Conservation (phyloP, 1,140 invertebrate species). For the Ceratina calcarata region DNA sequence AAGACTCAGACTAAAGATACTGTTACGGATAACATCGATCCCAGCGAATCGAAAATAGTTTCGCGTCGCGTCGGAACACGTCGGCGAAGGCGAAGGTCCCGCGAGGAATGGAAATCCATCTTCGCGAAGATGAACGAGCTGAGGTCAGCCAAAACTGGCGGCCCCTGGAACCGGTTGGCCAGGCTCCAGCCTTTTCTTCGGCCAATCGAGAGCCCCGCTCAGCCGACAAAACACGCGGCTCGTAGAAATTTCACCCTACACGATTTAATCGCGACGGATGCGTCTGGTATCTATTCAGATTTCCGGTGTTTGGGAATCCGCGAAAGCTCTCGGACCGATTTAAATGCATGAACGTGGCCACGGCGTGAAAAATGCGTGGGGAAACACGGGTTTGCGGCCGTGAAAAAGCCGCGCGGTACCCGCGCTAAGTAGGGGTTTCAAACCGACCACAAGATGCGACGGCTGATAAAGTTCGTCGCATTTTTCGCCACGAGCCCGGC, state of each 20-base stretch:
- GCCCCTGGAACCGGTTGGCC: not conserved
- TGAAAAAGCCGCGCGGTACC: too few species aligned
- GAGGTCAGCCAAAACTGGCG: not conserved
- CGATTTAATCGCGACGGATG: not conserved
- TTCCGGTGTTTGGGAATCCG: not conserved
- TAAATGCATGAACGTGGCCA: too few species aligned
- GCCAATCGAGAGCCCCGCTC: conserved; percentile 2
- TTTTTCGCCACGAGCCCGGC: too few species aligned
- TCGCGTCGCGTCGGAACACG: not conserved
- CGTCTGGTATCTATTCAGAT: not conserved
- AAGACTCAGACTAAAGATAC: too few species aligned
- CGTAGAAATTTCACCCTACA: not conserved
- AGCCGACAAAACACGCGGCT: not conserved
- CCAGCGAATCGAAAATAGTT: not conserved
- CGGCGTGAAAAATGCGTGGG: too few species aligned
- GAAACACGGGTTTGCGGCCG: too few species aligned
- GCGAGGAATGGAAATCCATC: not conserved
- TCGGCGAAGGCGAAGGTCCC: not conserved
- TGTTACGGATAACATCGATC: too few species aligned
- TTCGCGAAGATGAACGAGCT: not conserved
- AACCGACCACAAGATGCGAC: too few species aligned
- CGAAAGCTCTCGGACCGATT: not conserved
- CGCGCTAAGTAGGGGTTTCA: too few species aligned
- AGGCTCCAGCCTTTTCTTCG: not conserved
- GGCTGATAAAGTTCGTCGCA: too few species aligned